Base-by-base conservation (phyloP, 2,113 vertebrate species). In the Saccopteryx bilineata region DNA sequence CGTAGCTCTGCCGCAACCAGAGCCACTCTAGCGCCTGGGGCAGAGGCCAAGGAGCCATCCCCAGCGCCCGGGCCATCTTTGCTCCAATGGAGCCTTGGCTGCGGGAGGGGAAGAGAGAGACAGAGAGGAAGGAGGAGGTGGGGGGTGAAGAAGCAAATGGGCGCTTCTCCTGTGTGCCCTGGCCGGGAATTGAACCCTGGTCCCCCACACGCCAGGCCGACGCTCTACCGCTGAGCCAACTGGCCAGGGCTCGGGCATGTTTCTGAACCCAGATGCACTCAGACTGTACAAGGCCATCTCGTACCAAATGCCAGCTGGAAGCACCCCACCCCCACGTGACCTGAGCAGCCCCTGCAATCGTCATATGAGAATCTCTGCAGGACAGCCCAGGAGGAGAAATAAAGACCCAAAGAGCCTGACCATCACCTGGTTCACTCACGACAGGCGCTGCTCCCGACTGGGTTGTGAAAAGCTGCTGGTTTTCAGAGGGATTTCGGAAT, bases 301-400 rank as follows among this genome's bases (percentile, higher is more conserved):
- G 28, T 4, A 10, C 28, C 52, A 83, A 58, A 80, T 0, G 3
- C 65, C n/a, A 10, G 1, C 26, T 0, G 0, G 18, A 78, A 71
- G 9, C 31, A 80, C 63, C 12, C 68, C 11, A 2, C 11, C n/a
- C 0, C 5, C 14, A 7, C 0, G 5, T 11, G 9, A 7, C 76
- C 24, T 39, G 21, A 31, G 63, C 46, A n/a, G 31, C 68, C 50
- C 21, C 4, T 1, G 2, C 0, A 11, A 56, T 24, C 26, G 5
- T 13, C 39, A 10, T 46, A 18, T 2, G n/a, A 39, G 4, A 7
- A 21, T 19, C 69, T 58, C 63, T 26, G 83, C 33, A 78, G 23
- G 60, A 56, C 6, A 12, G 0, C 28, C 17, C 3, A 7, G 24
- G 23, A 12, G 39, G 21, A 24, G 1, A 61, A 26, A 39, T 1